Evolutionary conservation across 1,140 invertebrate species (phyloP).

Genomic region (Drosophila nigrodunni): DNA sequence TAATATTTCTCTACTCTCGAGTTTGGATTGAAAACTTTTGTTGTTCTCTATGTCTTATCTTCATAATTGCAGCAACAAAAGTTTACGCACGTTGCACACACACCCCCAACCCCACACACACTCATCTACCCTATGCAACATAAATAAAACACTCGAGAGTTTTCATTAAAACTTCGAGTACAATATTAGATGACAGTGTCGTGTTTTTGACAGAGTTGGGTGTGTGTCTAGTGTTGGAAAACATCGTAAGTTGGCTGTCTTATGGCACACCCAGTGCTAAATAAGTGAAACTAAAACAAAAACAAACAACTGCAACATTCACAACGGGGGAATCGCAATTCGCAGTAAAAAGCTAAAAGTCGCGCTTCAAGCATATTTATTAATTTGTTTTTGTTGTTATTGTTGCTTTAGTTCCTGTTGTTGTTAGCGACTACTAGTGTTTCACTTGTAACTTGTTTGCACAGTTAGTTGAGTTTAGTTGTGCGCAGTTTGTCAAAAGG

Average conservation of each 20-base stretch:
- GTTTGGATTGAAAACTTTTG: constrained; percentile 46
- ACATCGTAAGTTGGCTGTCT: constrained; percentile 7
- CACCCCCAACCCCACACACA: neutral
- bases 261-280: constrained; percentile 36
- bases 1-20: neutral
- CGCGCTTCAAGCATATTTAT: constrained; percentile 56
- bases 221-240: neutral
- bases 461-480: constrained; percentile 62
- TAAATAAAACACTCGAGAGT: constrained; percentile 23
- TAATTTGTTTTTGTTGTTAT: constrained; percentile 59
- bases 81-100: constrained; percentile 17
- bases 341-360: constrained; percentile 67
- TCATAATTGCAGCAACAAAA: constrained; percentile 69
- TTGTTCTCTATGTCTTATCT: constrained; percentile 59
- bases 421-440: constrained; percentile 24
- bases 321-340: no score
- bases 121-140: constrained; percentile 20
- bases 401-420: constrained; percentile 21
- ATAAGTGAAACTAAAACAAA: constrained; percentile 33
- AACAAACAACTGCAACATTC: no score
- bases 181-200: constrained; percentile 46
- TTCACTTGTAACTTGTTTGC: constrained; percentile 65
- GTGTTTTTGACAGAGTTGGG: constrained; percentile 10
- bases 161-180: constrained; percentile 71
- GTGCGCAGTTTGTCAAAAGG: constrained; percentile 49